Base-by-base conservation (phyloP, 2,888 invertebrate species). In the Calliphora vomitoria region DNA sequence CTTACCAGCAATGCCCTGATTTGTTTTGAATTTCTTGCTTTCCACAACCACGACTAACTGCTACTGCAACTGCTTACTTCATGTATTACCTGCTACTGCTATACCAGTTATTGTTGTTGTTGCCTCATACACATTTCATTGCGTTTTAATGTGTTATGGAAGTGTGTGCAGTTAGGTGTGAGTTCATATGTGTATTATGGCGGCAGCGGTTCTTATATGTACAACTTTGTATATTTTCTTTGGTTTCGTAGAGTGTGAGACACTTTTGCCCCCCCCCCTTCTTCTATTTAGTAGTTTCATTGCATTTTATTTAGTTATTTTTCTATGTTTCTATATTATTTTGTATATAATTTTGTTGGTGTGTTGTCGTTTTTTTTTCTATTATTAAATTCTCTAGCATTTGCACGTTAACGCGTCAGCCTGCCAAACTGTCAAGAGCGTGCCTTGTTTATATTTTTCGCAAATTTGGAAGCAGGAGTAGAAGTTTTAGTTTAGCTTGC, bases 371-470 rank as follows among this genome's bases (percentile, higher is more conserved):
- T 75, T 76, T 62, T 25, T 47, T 71, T 53, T 69, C 6, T 82
- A 15, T 72, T 84, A 87, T 82, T 87, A 87, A 85, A 87, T 85
- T 87, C 74, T 82, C 62, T 74, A 75, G 82, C 74, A 82, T 87
- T 87, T 87, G 82, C 84, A 87, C 84, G 87, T 87, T 85, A 87
- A 87, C 87, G 87, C 87, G 87, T 82, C 84, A 87, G 84, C 69
- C 87, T 87, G 87, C 84, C 87, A 87, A 87, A 87, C 87, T 87
- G 87, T 87, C 87, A 87, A 85, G 78, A 82, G 84, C 84, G 87
- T 87, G 87, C 87, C 87, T 87, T 82, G 76, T 81, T 80, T 80
- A 68, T 74, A 62, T 53, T 50, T 44, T 68, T 50, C 58, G 31
- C 62, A 15, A 31, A 44, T 71, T 62, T 64, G 20, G 11, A 44